Evolutionary conservation across 2,888 invertebrate species (phyloP), one percentile per base, ranked within the genome.

Genomic region (Cryptocheilus praepositus): DNA sequence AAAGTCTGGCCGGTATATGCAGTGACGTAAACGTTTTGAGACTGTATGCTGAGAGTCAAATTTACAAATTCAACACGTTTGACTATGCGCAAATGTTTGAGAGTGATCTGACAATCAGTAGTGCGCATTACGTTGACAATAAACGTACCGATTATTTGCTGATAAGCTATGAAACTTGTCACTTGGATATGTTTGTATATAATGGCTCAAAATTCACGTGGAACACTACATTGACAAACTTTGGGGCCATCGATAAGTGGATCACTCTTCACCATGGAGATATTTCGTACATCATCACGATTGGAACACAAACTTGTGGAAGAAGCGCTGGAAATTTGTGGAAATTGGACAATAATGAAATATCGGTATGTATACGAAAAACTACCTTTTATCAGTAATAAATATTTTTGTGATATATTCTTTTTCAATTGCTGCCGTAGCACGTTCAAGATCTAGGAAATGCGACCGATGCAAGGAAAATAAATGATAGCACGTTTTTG

Each of bases 11-110:
- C 1, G 73, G 67, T n/a, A 51, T 74, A 0, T 84, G 83, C 25
- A 49, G 73, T 4, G 76, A 81, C 49, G 49, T 82, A 1, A 60
- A 21, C 2, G 11, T 18, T 3, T 54, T 84, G 21, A 71, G 76
- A 60, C 57, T 19, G 4, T 54, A 22, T 0, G 82, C 88, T 0
- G 81, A 88, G 58, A 84, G 86, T 4, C 89, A 90, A 81, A 84
- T 90, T 25, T 90, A 89, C 77, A 87, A 88, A 71, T 89, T 91
- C 57, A 90, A 90, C 78, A 89, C 90, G 73, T 89, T 92, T 53
- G 90, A 91, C 51, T 84, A 88, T 58, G 67, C 88, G 1, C 89
- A 89, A 76, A 66, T 77, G 1, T 66, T 89, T 0, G 70, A 85
- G 43, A 87, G 86, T 44, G 70, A 84, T 16, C 54, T 72, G 1